These are phyloP conservation scores for Dromaius novaehollandiae DNA, from an alignment of 2,113 vertebrate species.

Conservation along the genomic window DNA sequence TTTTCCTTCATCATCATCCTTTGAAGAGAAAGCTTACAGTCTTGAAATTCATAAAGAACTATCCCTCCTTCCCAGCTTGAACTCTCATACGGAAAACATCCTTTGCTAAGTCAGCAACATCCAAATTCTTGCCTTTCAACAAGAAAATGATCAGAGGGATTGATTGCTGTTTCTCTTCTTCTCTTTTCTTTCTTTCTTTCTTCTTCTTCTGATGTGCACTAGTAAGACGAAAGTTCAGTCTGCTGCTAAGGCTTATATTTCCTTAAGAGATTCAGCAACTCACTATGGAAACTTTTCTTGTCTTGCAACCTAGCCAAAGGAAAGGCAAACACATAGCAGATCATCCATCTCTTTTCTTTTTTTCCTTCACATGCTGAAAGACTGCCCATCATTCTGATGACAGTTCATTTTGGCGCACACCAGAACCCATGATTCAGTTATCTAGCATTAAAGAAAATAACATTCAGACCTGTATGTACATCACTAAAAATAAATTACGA, in stretches of 20 bases:
- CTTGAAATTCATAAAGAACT: not conserved
- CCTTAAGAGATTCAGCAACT: not conserved
- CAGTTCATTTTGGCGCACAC: not conserved
- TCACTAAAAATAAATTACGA: not conserved
- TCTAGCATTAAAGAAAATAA: not conserved
- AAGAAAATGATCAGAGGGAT: not conserved
- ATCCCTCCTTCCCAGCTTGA: not conserved
- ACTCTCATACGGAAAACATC: not conserved
- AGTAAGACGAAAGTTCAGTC: not conserved
- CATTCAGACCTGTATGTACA: not conserved
- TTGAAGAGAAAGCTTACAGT: slow-evolving; percentile 12
- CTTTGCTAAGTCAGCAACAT: not conserved
- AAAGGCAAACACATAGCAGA: not conserved
- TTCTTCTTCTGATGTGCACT: not conserved
- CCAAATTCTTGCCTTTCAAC: not conserved
- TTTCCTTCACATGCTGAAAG: not conserved
- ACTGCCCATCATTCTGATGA: not conserved
- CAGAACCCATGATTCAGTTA: not conserved
- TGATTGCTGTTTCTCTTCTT: not conserved
- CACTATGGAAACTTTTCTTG: not conserved
- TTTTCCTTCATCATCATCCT: not conserved
- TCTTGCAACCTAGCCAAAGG: not conserved
- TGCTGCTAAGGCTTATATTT: not conserved
- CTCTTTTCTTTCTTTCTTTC: not conserved
- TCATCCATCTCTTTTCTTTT: not conserved